Evolutionary conservation across 2,888 invertebrate genomes (phyloP).

Genomic region (Mongoloraphidia duomilia): DNA sequence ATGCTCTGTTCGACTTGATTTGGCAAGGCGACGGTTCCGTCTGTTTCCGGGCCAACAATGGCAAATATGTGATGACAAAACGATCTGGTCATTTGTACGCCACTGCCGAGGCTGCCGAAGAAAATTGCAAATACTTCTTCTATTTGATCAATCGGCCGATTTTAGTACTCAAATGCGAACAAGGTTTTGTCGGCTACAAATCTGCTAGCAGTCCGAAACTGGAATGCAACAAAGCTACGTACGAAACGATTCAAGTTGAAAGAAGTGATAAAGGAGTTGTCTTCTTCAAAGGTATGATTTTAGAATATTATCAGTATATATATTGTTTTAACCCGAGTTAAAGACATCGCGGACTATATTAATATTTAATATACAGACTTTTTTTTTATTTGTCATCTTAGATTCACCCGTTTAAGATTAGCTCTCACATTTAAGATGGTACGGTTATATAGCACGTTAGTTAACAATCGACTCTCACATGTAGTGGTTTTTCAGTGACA

Average conservation of each 20-base stretch:
- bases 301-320: background rate
- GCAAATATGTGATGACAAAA: conserved; percentile 85
- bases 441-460: no score
- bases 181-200: conserved; percentile 91
- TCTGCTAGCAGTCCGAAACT: conserved; percentile 59
- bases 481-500: no score
- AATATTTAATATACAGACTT: no score
- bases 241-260: conserved; percentile 85
- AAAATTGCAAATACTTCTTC: conserved; percentile 86
- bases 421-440: no score
- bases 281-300: conserved; percentile 66
- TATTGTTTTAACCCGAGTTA: no score
- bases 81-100: conserved; percentile 89
- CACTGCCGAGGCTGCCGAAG: conserved; percentile 67
- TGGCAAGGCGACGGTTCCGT: conserved; percentile 89
- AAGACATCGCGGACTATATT: no score
- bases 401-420: no score
- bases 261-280: conserved; percentile 80
- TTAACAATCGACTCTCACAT: no score
- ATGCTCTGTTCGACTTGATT: conserved; percentile 83
- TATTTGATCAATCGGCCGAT: conserved; percentile 89
- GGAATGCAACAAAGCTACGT: conserved; percentile 91
- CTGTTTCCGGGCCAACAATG: conserved; percentile 86
- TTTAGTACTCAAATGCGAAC: conserved; percentile 85
- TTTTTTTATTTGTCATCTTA: no score